Conservation (phyloP, 2,113 vertebrate species). For the Synodontis membranacea region DNA sequence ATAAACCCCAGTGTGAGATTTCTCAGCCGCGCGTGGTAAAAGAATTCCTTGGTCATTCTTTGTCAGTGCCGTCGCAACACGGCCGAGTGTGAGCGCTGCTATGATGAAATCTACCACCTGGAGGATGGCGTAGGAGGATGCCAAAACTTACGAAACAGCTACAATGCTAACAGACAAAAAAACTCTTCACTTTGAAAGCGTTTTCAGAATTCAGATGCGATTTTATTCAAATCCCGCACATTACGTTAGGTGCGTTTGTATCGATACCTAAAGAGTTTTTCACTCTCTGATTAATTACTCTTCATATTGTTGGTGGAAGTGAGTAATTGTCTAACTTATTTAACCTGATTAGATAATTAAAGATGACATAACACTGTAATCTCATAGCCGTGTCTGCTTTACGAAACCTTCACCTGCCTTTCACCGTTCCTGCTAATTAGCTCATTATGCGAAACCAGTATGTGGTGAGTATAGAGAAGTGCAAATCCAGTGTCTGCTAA, state of each 20-base stretch:
- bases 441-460: not conserved
- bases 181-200: not conserved
- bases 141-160: not conserved
- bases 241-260: not conserved
- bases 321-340: not conserved
- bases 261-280: not conserved
- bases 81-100: not conserved
- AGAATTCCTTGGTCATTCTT: not conserved
- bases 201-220: not conserved
- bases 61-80: not conserved
- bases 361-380: not conserved
- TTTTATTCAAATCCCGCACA: not conserved
- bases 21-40: not conserved
- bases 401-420: not conserved
- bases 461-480: not conserved
- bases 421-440: not conserved
- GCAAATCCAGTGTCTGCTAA: not conserved
- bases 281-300: not conserved
- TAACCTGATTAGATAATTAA: not conserved
- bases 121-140: not conserved
- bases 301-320: not conserved
- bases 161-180: not conserved
- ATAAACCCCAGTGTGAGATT: not conserved
- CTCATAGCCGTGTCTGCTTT: not conserved
- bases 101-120: not conserved